phyloP scores from a whole-genome alignment of 1,140 invertebrate genomes.

The Paracyclopina nana region DNA sequence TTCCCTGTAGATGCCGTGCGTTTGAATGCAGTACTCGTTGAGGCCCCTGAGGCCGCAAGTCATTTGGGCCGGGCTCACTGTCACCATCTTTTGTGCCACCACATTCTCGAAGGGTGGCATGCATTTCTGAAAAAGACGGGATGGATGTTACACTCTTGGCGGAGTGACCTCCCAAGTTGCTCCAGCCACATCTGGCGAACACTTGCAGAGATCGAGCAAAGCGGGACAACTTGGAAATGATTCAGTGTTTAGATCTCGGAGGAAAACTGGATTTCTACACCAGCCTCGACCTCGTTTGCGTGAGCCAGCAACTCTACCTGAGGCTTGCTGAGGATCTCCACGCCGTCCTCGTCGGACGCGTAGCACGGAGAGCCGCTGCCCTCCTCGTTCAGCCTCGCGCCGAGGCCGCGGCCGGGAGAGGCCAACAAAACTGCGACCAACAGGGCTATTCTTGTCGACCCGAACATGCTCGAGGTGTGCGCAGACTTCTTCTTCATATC shows the following conservation, averaged over 20 bases:
- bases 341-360: not conserved
- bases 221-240: not conserved
- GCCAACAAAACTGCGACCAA: too few relatives aligned
- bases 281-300: not conserved
- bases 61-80: slow-evolving; percentile 52
- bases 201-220: slow-evolving; percentile 2
- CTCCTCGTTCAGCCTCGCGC: too few relatives aligned
- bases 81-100: slow-evolving; percentile 63
- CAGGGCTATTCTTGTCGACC: too few relatives aligned
- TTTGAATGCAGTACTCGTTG: slow-evolving; percentile 73
- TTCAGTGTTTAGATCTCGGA: too few relatives aligned
- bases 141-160: too few relatives aligned
- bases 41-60: slow-evolving; percentile 64
- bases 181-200: slow-evolving; percentile 2
- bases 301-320: not conserved
- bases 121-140: slow-evolving; percentile 44
- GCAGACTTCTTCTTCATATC: too few relatives aligned
- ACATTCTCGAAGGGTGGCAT: slow-evolving; percentile 91
- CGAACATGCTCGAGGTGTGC: too few relatives aligned
- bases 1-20: slow-evolving; percentile 32
- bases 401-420: too few relatives aligned
- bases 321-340: not conserved
- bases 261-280: too few relatives aligned
- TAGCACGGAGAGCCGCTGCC: not conserved
- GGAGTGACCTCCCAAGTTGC: too few relatives aligned